Percentiles rank a stretch among this genome's conserved stretches.
These are phyloP conservation scores for Ditylenchus weischeri DNA, from an alignment of 2,888 invertebrate genomes.

Conservation along the genomic window DNA sequence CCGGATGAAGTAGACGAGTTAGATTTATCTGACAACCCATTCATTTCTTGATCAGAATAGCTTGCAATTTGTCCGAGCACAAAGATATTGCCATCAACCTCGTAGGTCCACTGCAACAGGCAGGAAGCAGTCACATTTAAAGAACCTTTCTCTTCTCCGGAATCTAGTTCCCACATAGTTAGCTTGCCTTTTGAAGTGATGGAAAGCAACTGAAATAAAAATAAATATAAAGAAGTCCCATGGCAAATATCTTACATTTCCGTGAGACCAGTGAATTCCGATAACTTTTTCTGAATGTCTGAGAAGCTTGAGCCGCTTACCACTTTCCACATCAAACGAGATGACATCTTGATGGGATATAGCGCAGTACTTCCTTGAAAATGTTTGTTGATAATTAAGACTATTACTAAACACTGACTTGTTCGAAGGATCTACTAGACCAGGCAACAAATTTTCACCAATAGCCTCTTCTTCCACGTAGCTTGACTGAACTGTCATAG, in stretches of 20 bases:
- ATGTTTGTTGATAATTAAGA: neutral
- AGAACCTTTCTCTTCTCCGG: neutral
- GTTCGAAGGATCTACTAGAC: constrained; percentile 9
- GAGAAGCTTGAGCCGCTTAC: constrained; percentile 13
- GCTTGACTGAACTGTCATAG: neutral
- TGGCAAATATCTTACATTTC: constrained; percentile 4
- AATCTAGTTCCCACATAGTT: constrained; percentile 7
- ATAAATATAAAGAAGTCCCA: neutral
- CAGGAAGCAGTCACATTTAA: neutral
- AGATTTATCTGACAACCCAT: neutral
- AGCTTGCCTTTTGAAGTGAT: constrained; percentile 11
- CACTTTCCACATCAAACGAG: constrained; percentile 13
- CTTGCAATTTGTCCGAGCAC: neutral
- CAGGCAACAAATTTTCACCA: neutral
- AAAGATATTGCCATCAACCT: neutral
- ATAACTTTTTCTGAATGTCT: constrained; percentile 11
- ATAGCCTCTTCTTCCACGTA: constrained; percentile 5
- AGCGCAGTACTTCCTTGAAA: constrained; percentile 13
- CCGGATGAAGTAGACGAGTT: neutral
- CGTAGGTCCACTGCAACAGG: neutral
- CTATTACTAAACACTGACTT: neutral
- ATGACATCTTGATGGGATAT: constrained; percentile 11
- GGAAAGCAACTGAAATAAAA: constrained; percentile 13
- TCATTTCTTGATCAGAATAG: no score
- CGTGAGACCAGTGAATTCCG: constrained; percentile 5